Base-by-base conservation (phyloP, 2,888 invertebrate genomes). In the Acrobasis suavella region DNA sequence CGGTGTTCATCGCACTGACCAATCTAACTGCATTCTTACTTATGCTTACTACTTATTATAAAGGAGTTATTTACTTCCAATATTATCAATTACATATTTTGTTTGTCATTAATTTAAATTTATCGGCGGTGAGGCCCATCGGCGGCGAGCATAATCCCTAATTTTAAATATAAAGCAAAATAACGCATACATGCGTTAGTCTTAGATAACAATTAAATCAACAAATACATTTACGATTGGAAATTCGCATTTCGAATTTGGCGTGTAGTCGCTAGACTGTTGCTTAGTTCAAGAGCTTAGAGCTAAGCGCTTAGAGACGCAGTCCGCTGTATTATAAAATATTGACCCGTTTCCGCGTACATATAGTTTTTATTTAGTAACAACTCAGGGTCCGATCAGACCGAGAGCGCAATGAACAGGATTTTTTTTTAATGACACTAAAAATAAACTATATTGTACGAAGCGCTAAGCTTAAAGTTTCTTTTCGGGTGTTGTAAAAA, bases 1-100 rank as follows among this genome's bases (percentile, higher is more conserved):
- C 63, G 67, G 69, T 72, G 72, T 74, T 75, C 69, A 71, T 72
- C 72, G 60, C 51, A 22, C 73, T 69, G 69, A 78, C 80, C 78
- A 75, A 72, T 74, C 79, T 82, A 82, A 78, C 72, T 73, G 70
- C 73, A 77, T 82, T 78, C 81, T 83, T 83, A 82, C 78, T 87
- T 86, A 88, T 79, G 82, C 86, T 91, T 90, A 91, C 86, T 87
- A 89, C 82, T 83, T 86, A 87, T 81, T 69, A 75, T 76, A 73
- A 62, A 42, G 51, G 60, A 60, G 60, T 60, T 60, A 52, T 56
- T 72, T 70, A 75, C 69, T 72, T 74, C 72, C 71, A 74, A 75
- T 76, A 76, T 76, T 76, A 77, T 72, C 72, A 75, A 46, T 75
- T 74, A 74, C 73, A 73, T 74, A 72, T 72, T 75, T 72, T 74